These are phyloP conservation scores for Teinopalpus imperialis DNA, from an alignment of 2,888 invertebrate species.

Conservation along the genomic window DNA sequence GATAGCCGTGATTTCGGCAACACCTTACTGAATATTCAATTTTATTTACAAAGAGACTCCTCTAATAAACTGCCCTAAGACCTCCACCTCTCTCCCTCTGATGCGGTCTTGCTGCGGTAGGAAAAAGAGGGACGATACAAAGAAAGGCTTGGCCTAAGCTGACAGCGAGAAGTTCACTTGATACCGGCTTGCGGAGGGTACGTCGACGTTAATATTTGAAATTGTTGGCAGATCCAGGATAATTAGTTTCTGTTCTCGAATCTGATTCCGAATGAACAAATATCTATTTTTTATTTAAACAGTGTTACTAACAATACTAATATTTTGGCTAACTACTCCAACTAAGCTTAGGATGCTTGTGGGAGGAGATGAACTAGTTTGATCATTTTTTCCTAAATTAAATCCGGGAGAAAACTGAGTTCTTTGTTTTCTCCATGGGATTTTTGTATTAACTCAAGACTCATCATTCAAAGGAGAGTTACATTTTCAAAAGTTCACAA, in stretches of 20 bases:
- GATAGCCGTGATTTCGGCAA: constrained; percentile 69
- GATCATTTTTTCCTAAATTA: no score
- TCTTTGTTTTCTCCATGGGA: no score
- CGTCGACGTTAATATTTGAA: constrained; percentile 18
- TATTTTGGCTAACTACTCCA: no score
- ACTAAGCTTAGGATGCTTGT: no score
- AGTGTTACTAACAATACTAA: no score
- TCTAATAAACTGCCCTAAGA: constrained; percentile 50
- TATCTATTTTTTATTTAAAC: no score
- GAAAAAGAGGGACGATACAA: constrained; percentile 2
- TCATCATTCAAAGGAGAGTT: no score
- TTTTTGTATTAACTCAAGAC: no score
- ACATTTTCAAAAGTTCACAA: no score
- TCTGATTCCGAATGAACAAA: no score
- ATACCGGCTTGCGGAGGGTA: background rate
- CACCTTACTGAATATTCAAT: constrained; percentile 76
- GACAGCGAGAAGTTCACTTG: constrained; percentile 16
- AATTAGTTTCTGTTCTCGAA: constrained; percentile 16
- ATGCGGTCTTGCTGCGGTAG: background rate
- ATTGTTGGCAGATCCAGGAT: background rate
- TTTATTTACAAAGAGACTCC: constrained; percentile 69
- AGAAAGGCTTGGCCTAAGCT: constrained; percentile 9
- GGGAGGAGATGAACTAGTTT: no score
- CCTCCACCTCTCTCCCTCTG: constrained; percentile 49
- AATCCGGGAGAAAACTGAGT: no score